Conservation (phyloP, 2,113 vertebrate species). For the Struthidea cinerea region DNA sequence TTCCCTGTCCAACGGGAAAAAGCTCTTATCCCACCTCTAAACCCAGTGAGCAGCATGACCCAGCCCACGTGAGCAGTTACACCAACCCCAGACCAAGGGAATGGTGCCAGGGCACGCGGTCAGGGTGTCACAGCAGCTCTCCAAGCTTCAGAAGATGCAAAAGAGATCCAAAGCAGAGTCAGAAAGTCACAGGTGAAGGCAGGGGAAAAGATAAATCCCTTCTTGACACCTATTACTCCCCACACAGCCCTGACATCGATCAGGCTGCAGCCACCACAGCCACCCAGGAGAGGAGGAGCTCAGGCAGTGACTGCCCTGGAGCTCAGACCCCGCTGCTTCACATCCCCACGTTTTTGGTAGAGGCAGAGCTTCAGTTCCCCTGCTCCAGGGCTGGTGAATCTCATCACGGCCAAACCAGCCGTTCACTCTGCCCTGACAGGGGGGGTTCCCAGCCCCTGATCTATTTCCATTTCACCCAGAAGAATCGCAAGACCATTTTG, state of each 20-base stretch:
- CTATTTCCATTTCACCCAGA: neutral
- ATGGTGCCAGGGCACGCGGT: fast-evolving
- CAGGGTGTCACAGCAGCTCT: neutral
- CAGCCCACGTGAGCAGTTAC: neutral
- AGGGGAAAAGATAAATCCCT: neutral
- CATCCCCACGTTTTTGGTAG: fast-evolving
- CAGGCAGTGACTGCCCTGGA: neutral
- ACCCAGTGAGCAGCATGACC: neutral
- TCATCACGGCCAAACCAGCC: neutral
- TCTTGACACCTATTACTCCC: neutral
- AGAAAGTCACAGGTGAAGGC: neutral
- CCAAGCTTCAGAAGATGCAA: neutral
- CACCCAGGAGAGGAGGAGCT: neutral
- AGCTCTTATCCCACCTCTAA: neutral
- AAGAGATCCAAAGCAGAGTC: neutral
- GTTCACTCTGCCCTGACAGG: neutral
- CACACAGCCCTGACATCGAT: neutral
- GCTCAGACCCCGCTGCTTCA: neutral
- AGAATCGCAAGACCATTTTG: neutral
- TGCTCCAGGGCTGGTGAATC: neutral
- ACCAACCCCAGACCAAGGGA: neutral
- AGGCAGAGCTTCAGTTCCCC: neutral
- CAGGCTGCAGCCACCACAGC: neutral
- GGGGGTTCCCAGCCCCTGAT: neutral
- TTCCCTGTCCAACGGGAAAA: neutral